Evolutionary conservation across 2,888 invertebrate species (phyloP).

Genomic region (Pinctada fucata): DNA sequence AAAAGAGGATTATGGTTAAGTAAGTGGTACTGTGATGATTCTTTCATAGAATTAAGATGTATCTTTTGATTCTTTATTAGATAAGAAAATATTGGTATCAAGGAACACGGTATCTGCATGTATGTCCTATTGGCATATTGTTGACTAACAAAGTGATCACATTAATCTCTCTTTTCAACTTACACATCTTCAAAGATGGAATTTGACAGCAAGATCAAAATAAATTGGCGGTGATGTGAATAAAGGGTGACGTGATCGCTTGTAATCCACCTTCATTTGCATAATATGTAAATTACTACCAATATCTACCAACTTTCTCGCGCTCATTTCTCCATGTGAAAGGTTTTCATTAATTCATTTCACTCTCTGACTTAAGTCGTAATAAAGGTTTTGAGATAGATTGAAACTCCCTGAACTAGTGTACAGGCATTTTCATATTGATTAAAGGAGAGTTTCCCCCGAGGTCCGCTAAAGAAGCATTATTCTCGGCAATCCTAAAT

Average conservation of each 20-base stretch:
- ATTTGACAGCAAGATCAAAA: no score
- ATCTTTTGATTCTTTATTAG: no score
- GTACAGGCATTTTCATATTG: not conserved
- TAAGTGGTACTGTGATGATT: no score
- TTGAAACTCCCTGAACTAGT: not conserved
- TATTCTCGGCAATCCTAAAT: not conserved
- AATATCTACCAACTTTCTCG: not conserved
- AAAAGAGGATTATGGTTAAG: no score
- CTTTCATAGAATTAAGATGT: no score
- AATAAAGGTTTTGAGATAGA: not conserved
- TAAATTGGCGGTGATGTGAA: not conserved
- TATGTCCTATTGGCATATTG: no score
- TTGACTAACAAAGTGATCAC: no score
- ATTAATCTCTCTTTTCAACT: no score
- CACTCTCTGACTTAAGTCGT: not conserved
- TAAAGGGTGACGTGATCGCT: not conserved
- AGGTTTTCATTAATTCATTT: conserved; percentile 2
- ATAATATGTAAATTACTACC: not conserved
- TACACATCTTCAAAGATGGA: no score
- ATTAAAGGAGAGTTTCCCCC: not conserved
- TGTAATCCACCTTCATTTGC: not conserved
- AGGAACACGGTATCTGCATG: no score
- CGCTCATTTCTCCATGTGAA: not conserved
- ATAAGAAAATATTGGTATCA: no score
- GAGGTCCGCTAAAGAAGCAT: not conserved